These are phyloP conservation scores for Mellivora capensis DNA, from an alignment of 2,113 vertebrate genomes.

Conservation along the genomic window DNA sequence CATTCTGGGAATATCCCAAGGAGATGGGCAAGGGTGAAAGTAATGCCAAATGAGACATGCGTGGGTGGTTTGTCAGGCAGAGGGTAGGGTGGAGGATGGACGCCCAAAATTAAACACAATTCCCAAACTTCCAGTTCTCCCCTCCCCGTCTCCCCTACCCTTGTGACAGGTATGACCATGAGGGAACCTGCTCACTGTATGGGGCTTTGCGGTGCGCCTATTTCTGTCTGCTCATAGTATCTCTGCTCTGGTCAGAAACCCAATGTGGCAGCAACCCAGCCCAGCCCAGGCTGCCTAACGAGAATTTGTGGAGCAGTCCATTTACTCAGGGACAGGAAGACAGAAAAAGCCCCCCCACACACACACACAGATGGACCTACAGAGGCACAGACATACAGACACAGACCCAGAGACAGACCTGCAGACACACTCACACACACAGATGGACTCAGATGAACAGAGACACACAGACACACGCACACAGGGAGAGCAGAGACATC, in stretches of 20 bases:
- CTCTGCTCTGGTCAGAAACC: not conserved
- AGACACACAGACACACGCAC: not conserved
- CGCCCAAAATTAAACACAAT: not conserved
- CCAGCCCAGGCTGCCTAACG: not conserved
- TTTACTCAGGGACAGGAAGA: not conserved
- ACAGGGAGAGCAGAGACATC: not conserved
- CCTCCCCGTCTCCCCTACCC: not conserved
- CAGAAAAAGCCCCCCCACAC: not conserved
- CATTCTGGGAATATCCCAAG: slow-evolving; percentile 42
- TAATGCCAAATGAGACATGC: slow-evolving; percentile 14
- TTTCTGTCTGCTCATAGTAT: not conserved
- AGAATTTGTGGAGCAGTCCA: not conserved
- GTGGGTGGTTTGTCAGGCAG: not conserved
- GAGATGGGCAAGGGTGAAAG: not conserved
- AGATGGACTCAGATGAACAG: not conserved
- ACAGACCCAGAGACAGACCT: not conserved
- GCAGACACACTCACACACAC: not conserved
- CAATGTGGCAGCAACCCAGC: not conserved
- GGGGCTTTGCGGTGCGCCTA: not conserved
- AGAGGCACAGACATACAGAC: not conserved
- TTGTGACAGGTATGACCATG: not conserved
- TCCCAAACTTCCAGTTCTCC: slow-evolving; percentile 9
- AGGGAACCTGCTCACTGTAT: not conserved
- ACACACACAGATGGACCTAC: not conserved
- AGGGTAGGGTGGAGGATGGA: not conserved